Percentiles rank a stretch among this genome's conserved stretches.
Conservation (phyloP, 2,797 vertebrate genomes). For the Sebastes jordani region DNA sequence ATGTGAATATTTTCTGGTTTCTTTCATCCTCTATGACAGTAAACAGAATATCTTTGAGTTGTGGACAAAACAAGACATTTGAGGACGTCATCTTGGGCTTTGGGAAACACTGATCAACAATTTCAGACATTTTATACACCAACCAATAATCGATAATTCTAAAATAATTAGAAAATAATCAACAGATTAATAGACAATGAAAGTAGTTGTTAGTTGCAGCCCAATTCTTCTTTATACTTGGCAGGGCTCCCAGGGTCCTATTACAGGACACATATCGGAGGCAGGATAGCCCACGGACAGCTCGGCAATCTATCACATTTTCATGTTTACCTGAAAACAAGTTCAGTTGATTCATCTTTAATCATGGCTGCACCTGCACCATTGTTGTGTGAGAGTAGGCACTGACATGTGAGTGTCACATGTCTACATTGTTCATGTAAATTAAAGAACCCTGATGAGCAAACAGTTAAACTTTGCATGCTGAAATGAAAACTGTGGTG, state of each 20-base stretch:
- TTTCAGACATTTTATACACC: no score
- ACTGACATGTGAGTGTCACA: neutral
- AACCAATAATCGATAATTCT: no score
- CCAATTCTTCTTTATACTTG: neutral
- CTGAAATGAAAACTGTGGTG: neutral
- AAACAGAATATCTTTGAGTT: no score
- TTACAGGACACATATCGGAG: neutral
- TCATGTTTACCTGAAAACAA: neutral
- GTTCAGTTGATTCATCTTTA: neutral
- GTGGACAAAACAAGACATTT: no score
- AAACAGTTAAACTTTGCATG: slow-evolving; percentile 2
- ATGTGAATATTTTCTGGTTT: no score
- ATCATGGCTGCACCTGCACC: neutral
- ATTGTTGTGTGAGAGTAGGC: neutral
- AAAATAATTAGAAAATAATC: no score
- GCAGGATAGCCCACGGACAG: neutral
- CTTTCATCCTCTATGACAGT: no score
- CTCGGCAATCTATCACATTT: neutral
- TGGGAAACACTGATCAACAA: no score
- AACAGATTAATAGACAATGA: no score
- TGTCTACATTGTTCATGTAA: neutral
- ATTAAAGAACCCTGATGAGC: neutral
- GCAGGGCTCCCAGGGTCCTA: neutral
- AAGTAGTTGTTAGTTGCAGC: no score
- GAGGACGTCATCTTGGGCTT: no score